These are phyloP conservation scores for Temnothorax nylanderi DNA, from an alignment of 1,140 invertebrate genomes.

Conservation along the genomic window DNA sequence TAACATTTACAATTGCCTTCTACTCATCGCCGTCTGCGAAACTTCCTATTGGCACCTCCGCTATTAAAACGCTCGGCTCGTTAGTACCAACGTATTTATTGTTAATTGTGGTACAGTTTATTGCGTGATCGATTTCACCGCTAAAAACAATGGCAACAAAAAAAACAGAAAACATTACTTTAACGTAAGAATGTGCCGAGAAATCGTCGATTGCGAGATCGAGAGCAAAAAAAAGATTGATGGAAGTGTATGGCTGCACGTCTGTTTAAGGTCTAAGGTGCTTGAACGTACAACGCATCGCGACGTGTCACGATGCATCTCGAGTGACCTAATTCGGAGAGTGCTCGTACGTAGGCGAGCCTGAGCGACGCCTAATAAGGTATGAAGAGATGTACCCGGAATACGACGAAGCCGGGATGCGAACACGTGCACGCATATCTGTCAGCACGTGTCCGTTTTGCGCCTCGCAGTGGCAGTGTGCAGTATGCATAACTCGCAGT, in stretches of 20 bases:
- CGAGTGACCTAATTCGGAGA: slow-evolving; percentile 78
- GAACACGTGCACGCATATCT: slow-evolving; percentile 61
- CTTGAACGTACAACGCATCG: background rate
- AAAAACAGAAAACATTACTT: background rate
- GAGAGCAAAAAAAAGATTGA: background rate
- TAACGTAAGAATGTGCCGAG: background rate
- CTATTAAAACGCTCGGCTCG: slow-evolving; percentile 3
- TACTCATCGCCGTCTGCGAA: background rate
- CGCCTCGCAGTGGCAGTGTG: slow-evolving; percentile 18
- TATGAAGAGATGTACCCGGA: slow-evolving; percentile 72
- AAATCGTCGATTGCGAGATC: background rate
- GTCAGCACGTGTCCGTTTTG: slow-evolving; percentile 60
- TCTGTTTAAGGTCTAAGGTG: background rate
- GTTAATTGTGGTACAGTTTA: background rate
- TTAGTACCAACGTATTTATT: background rate
- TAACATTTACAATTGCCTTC: slow-evolving; percentile 42
- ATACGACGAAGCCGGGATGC: slow-evolving; percentile 16
- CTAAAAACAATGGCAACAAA: background rate
- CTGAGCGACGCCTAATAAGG: slow-evolving; percentile 78
- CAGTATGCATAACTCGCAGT: slow-evolving; percentile 49
- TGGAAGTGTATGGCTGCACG: background rate
- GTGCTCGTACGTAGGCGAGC: slow-evolving; percentile 75
- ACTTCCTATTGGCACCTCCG: background rate
- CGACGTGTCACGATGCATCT: slow-evolving; percentile 59
- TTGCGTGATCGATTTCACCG: background rate